Base-by-base conservation (phyloP, 2,797 vertebrate genomes). In the Lacerta bilineata region DNA sequence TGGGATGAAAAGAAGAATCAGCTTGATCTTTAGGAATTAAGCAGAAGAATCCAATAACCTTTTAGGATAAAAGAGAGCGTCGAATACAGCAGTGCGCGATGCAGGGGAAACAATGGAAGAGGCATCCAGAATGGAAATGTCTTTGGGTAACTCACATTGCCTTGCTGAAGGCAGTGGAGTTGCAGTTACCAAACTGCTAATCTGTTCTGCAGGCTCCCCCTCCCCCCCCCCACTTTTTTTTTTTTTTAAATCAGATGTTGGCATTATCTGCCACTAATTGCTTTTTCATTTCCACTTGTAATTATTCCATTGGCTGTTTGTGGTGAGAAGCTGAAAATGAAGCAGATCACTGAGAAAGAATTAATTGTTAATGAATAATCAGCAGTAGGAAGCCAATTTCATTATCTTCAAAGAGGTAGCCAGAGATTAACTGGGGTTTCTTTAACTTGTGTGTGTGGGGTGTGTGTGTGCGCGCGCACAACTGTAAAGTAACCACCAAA, bases 291-390 rank as follows among this genome's bases (percentile, higher is more conserved):
- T 97, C 97, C 96, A 97, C 95, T 97, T 96, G 95, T 97, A 97
- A 97, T 97, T 97, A 97, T 97, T 97, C 97, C 95, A 96, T 96
- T 96, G 96, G 96, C 95, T 97, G 96, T 97, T 97, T 97, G 95
- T 95, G 94, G 96, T 96, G 96, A 97, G 96, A 97, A 97, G 95
- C 96, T 96, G 97, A 97, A 97, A 97, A 97, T 97, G 94, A 97
- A 96, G 96, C 95, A 96, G 96, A 97, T 97, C 96, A 97, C 96
- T 95, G 95, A 97, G 96, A 97, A 97, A 96, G 96, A 97, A 97
- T 97, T 97, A 97, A 98, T 97, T 97, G 97, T 97, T 97, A 98
- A 98, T 98, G 97, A 97, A 97, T 97, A 97, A 97, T 97, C 96
- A 97, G 97, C 97, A 95, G 97, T 97, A 95, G 97, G 97, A 97